phyloP scores from a whole-genome alignment of 1,140 invertebrate species.

The Drosophila carrolli region DNA sequence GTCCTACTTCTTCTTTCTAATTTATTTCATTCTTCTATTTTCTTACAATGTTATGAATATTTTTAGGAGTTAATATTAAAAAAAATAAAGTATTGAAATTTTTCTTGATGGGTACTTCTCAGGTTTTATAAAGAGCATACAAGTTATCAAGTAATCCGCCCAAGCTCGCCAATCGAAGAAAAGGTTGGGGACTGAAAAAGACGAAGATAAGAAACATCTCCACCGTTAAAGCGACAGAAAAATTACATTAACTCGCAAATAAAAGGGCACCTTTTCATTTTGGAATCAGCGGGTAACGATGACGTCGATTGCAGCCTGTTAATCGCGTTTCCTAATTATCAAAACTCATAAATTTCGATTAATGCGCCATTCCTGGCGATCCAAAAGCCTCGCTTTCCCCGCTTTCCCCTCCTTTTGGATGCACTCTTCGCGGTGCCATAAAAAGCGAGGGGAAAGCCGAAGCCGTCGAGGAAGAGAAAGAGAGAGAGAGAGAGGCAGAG shows the following conservation, averaged over 20 bases:
- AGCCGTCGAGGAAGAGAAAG: background rate
- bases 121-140: background rate
- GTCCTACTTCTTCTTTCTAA: no score
- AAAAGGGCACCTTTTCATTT: conserved; percentile 4
- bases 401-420: conserved; percentile 57
- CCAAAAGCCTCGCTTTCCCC: conserved; percentile 13
- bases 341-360: conserved; percentile 64
- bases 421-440: conserved; percentile 60
- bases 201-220: background rate
- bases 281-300: conserved; percentile 8
- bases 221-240: conserved; percentile 29
- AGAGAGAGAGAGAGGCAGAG: conserved; percentile 7
- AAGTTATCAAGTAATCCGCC: background rate
- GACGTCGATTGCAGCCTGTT: conserved; percentile 47
- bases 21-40: background rate
- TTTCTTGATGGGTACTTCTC: no score
- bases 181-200: background rate
- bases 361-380: conserved; percentile 31
- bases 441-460: conserved; percentile 47
- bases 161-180: background rate
- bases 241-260: conserved; percentile 37
- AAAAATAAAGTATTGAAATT: no score
- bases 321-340: conserved; percentile 76
- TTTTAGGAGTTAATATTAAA: background rate
- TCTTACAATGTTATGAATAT: background rate